Conservation (phyloP, 2,113 vertebrate species). For the Thymallus thymallus region DNA sequence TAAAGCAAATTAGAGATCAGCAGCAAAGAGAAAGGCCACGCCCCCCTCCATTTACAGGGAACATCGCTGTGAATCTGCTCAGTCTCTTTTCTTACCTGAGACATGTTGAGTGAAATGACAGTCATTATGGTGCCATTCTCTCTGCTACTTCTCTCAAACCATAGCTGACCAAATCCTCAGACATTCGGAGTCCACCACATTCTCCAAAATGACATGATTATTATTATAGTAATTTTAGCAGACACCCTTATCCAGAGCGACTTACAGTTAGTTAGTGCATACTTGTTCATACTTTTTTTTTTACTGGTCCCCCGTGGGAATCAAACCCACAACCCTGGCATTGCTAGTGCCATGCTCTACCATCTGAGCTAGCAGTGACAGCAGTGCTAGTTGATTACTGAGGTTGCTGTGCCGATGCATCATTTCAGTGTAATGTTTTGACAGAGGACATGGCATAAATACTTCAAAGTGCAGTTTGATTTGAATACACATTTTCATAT, state of each 20-base stretch:
- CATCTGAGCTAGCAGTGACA: no score
- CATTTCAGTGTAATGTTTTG: background rate
- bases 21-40: constrained; percentile 81
- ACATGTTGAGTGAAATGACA: constrained; percentile 66
- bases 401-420: background rate
- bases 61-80: constrained; percentile 61
- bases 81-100: constrained; percentile 71
- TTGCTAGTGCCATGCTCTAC: no score
- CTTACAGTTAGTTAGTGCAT: no score
- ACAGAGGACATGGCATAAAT: background rate
- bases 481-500: no score
- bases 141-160: constrained; percentile 35
- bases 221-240: no score
- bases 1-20: constrained; percentile 92
- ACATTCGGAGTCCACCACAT: constrained; percentile 39
- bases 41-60: constrained; percentile 75
- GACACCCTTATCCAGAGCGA: no score
- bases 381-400: background rate
- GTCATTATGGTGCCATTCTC: constrained; percentile 56
- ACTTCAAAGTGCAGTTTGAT: background rate
- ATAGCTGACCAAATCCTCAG: constrained; percentile 33
- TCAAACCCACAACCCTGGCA: no score
- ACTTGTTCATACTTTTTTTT: no score
- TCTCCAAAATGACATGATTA: constrained; percentile 25
- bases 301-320: no score